Evolutionary conservation across 1,140 invertebrate genomes (phyloP), one percentile per base, ranked within the genome.

Genomic region (Cephus cinctus): DNA sequence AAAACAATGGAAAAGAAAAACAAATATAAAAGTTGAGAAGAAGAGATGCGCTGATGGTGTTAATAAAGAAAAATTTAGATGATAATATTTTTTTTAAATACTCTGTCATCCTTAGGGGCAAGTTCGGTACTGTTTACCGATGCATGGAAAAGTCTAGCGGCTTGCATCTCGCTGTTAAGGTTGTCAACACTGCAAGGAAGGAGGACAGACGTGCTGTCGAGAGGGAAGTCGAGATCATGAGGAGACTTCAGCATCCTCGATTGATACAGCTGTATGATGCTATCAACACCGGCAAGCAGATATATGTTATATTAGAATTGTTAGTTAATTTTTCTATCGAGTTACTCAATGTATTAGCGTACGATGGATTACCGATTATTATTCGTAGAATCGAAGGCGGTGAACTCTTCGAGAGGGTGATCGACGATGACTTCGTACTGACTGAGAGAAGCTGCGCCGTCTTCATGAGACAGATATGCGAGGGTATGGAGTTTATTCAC

Each of bases 381-480:
- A 4, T 20, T 42, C 12, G 40, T 49, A 98, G 96, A 58, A 94
- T 98, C 61, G 88, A 91, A 70, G 97, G 97, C 4, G 97, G 97
- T 5, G 96, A 98, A 78, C 80, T 98, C 5, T 99, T 99, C 69
- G 97, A 98, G 74, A 82, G 96, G 48, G 96, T 99, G 4, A 97
- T 98, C 50, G 94, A 96, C 61, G 96, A 98, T 67, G 95, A 98
- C 69, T 98, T 98, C 65, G 83, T 98, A 8, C 77, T 99, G 47
- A 98, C 96, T 0, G 97, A 99, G 69, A 86, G 91, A 47, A 90
- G 93, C 2, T 97, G 95, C 70, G 88, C 92, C 0, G 89, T 97
- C 43, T 98, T 98, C 66, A 92, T 98, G 81, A 79, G 94, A 20
- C 96, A 99, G 78, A 98, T 98, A 56, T 97, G 94, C 69, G 94